These are phyloP conservation scores for Ceryle rudis DNA, from an alignment of 2,797 vertebrate species.

Conservation along the genomic window DNA sequence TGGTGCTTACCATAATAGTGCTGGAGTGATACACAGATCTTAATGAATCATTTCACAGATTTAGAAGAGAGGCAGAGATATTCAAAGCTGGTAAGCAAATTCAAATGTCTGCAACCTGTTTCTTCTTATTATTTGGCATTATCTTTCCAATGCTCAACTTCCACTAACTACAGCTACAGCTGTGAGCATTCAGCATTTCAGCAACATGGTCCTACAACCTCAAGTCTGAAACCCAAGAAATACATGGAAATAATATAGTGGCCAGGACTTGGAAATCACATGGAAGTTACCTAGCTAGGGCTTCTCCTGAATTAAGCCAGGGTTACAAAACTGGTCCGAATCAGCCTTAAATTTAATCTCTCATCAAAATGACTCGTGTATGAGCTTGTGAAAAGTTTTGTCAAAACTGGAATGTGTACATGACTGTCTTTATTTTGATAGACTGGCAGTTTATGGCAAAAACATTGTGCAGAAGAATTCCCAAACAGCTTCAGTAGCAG, in stretches of 20 bases:
- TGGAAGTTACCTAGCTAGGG: neutral
- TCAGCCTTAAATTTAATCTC: neutral
- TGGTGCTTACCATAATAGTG: neutral
- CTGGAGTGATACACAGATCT: neutral
- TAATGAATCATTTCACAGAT: slow-evolving; percentile 13
- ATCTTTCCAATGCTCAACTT: neutral
- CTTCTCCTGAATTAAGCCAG: neutral
- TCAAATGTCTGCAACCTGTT: neutral
- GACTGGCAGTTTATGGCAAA: neutral
- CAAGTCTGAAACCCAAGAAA: neutral
- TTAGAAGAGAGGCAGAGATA: neutral
- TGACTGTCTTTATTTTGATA: neutral
- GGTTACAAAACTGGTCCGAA: neutral
- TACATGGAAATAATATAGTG: neutral
- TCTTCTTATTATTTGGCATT: neutral
- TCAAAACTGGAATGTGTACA: neutral
- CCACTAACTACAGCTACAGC: neutral
- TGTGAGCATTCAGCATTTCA: neutral
- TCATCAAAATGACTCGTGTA: neutral
- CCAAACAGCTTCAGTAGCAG: neutral
- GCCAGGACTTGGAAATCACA: neutral
- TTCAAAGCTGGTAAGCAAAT: neutral
- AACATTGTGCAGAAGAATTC: neutral
- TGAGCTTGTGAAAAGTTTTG: neutral
- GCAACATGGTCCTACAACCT: neutral